Evolutionary conservation across 2,888 invertebrate genomes (phyloP), one percentile per base, ranked within the genome.

Genomic region (Torymus aiolomorphi): DNA sequence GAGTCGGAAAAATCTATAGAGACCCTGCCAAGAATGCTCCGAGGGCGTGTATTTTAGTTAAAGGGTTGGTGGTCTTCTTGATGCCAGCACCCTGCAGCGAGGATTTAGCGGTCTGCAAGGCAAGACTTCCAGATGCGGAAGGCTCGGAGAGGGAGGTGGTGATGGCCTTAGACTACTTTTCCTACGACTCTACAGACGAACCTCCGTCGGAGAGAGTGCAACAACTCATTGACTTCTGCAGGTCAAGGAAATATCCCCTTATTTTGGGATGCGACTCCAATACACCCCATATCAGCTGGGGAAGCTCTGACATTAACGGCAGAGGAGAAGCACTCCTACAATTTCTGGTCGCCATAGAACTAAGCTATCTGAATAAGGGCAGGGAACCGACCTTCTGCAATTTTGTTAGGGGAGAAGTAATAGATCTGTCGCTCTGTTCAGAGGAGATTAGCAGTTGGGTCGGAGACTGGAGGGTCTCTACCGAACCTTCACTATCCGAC

Each of bases 251-350:
- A n/a, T n/a, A n/a, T n/a, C n/a, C n/a, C n/a, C n/a, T n/a, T n/a
- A n/a, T n/a, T n/a, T n/a, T n/a, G n/a, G n/a, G n/a, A n/a, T n/a
- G n/a, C n/a, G n/a, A n/a, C n/a, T n/a, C n/a, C n/a, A n/a, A n/a
- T n/a, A n/a, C n/a, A n/a, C n/a, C n/a, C n/a, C n/a, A n/a, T n/a
- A n/a, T n/a, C n/a, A n/a, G n/a, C n/a, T n/a, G n/a, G n/a, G n/a
- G n/a, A n/a, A n/a, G n/a, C n/a, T n/a, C n/a, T 24, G 61, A 72
- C 31, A 65, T 80, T 16, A 12, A 20, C 65, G 31, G 51, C 12
- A 13, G 8, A 20, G 24, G n/a, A n/a, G n/a, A n/a, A n/a, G n/a
- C n/a, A n/a, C n/a, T n/a, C n/a, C n/a, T n/a, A n/a, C n/a, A n/a
- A 24, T 62, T 24, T 62, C 62, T 62, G 10, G 24, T 18, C 24